Evolutionary conservation across 2,797 vertebrate genomes (phyloP), one percentile per base, ranked within the genome.

Genomic region (Champsocephalus gunnari): DNA sequence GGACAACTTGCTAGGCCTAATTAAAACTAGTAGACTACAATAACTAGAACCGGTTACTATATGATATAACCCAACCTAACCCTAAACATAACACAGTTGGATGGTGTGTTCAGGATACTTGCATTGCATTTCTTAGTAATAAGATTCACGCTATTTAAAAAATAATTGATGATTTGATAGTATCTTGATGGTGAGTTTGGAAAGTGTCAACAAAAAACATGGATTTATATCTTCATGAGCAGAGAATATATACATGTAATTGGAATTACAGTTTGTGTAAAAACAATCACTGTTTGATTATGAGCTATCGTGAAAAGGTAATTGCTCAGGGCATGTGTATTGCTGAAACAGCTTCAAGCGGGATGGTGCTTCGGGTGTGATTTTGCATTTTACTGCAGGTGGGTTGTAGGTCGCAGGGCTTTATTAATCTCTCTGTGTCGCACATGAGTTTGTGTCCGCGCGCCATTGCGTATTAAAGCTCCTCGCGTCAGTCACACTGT

Each of bases 291-390:
- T 28, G n/a, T 21, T 28, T 28, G 21, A 28, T 7, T 9, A 65
- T 9, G n/a, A 16, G 12, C 12, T 11, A 4, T 41, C 3, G 43
- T 28, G 21, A 3, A 17, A n/a, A 17, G 6, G 38, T 44, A 41
- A 54, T 55, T 71, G 6, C 19, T 55, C 50, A 10, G 41, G 66
- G 60, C 79, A 76, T 82, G 74, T 67, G 68, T 71, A 73, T 50
- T 62, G n/a, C 56, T 59, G 47, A 32, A 70, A 57, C 41, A 50
- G 9, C 14, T 7, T 32, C 13, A 3, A 43, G 47, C 11, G 44
- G 6, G 3, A 28, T 3, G 16, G 8, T 43, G 45, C 38, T 28
- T 49, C 19, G 32, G 21, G 48, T 45, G 56, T 24, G 53, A 64
- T 43, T 53, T 53, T 59, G 24, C 68, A 53, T 44, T 45, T 56